phyloP scores from a whole-genome alignment of 2,888 invertebrate genomes.

The Eumacrocentrus americanus region DNA sequence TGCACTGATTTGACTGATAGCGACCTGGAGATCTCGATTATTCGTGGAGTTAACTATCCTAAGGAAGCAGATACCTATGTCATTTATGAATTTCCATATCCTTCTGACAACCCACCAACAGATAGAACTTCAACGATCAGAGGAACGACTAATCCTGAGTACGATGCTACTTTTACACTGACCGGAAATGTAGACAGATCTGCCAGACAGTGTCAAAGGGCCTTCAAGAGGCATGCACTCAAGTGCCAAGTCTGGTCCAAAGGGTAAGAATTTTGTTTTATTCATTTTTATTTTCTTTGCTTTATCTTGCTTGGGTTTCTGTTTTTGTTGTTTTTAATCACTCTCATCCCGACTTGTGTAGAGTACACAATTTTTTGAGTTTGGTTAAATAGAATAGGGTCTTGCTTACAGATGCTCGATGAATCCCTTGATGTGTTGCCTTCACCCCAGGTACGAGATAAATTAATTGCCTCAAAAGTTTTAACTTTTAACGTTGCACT shows the following conservation, averaged over 20 bases:
- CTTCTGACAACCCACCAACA: conserved; percentile 76
- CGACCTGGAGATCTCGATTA: conserved; percentile 84
- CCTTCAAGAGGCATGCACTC: conserved; percentile 86
- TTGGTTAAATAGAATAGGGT: conserved; percentile 51
- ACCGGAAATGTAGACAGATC: conserved; percentile 80
- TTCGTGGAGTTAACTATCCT: conserved; percentile 87
- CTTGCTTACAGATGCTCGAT: conserved; percentile 61
- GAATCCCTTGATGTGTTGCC: conserved; percentile 61
- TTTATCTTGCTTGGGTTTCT: conserved; percentile 12
- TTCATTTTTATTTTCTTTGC: conserved; percentile 14
- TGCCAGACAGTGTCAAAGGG: conserved; percentile 79
- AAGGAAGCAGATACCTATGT: conserved; percentile 93
- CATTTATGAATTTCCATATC: conserved; percentile 90
- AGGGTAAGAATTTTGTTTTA: conserved; percentile 73
- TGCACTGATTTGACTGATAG: conserved; percentile 92
- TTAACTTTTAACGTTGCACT: conserved; percentile 15
- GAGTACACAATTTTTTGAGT: conserved; percentile 14
- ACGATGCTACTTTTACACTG: conserved; percentile 73
- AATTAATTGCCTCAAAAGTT: conserved; percentile 36
- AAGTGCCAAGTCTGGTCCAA: conserved; percentile 92
- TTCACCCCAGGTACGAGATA: conserved; percentile 59
- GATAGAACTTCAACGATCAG: conserved; percentile 81
- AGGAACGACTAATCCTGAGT: conserved; percentile 88
- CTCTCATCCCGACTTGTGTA: conserved; percentile 19
- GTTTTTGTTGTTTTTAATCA: too few relatives aligned